These are phyloP conservation scores for Spondyliosoma cantharus DNA, from an alignment of 2,797 vertebrate genomes.

Conservation along the genomic window DNA sequence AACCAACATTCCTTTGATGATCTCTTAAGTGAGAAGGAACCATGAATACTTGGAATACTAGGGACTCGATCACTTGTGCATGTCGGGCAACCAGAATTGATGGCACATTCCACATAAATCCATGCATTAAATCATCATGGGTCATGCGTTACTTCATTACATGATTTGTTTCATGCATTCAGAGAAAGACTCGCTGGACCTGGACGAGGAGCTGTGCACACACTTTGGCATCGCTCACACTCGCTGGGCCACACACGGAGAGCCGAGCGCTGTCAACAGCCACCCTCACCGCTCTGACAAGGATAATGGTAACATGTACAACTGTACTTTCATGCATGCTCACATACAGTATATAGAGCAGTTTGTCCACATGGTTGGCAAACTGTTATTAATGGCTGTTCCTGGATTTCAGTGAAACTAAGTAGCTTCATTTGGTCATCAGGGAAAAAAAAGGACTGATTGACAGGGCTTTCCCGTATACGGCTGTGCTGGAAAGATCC, in stretches of 20 bases:
- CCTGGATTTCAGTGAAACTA: not conserved
- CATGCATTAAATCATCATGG: not conserved
- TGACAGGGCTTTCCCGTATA: too few relatives aligned
- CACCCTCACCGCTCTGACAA: slow-evolving; percentile 97
- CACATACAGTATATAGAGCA: not conserved
- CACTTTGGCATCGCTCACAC: slow-evolving; percentile 97
- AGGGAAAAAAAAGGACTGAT: too few relatives aligned
- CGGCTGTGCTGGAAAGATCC: too few relatives aligned
- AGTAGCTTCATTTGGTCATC: not conserved
- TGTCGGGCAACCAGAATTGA: not conserved
- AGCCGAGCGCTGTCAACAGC: slow-evolving; percentile 92
- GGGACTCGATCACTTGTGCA: not conserved
- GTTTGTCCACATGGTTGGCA: not conserved
- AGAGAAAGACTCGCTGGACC: slow-evolving; percentile 91
- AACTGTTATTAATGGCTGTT: not conserved
- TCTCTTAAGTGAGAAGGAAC: not conserved
- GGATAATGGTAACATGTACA: slow-evolving; percentile 83
- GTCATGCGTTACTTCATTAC: not conserved
- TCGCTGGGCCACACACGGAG: slow-evolving; percentile 96
- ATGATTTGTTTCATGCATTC: slow-evolving; percentile 31
- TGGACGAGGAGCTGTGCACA: slow-evolving; percentile 88
- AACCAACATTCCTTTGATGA: not conserved
- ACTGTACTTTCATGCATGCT: not conserved
- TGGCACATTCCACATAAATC: not conserved
- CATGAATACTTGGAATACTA: not conserved